Evolutionary conservation across 2,888 invertebrate species (phyloP).

Genomic region (Rhimphoctona megacephalus): DNA sequence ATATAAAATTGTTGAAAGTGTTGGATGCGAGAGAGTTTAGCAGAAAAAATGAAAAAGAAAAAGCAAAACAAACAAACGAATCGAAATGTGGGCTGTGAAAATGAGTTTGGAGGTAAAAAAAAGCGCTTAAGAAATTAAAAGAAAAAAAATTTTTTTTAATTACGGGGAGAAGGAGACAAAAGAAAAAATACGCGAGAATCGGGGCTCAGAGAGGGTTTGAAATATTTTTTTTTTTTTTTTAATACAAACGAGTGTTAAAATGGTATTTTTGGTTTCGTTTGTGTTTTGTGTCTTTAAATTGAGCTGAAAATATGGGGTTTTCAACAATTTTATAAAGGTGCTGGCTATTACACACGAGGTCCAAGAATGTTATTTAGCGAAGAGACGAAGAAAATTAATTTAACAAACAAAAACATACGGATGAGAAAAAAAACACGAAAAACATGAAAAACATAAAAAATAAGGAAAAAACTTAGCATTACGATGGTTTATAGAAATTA

Average conservation of each 20-base stretch:
- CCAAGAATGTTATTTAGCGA: constrained; percentile 84
- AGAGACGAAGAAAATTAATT: constrained; percentile 53
- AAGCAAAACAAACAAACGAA: constrained; percentile 70
- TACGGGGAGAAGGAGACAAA: constrained; percentile 35
- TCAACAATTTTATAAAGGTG: constrained; percentile 81
- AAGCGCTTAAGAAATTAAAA: constrained; percentile 68
- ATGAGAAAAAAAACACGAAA: constrained; percentile 3
- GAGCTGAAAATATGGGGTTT: constrained; percentile 75
- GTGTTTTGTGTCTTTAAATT: constrained; percentile 68
- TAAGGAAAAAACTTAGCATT: constrained; percentile 78
- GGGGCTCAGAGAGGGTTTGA: constrained; percentile 81
- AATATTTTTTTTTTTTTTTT: constrained; percentile 81
- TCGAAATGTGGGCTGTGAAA: constrained; percentile 84
- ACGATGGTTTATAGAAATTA: constrained; percentile 82
- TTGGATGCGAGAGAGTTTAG: constrained; percentile 50
- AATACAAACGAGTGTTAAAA: constrained; percentile 75
- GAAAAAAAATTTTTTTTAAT: no score
- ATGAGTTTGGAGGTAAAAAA: constrained; percentile 67
- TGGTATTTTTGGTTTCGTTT: constrained; percentile 8
- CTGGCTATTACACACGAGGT: constrained; percentile 83
- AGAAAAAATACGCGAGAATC: constrained; percentile 61
- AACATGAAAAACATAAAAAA: constrained; percentile 30
- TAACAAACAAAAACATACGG: constrained; percentile 69
- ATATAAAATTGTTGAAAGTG: constrained; percentile 67
- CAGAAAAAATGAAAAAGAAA: constrained; percentile 37